Conservation (phyloP, 2,113 vertebrate genomes). For the Psophia crepitans region DNA sequence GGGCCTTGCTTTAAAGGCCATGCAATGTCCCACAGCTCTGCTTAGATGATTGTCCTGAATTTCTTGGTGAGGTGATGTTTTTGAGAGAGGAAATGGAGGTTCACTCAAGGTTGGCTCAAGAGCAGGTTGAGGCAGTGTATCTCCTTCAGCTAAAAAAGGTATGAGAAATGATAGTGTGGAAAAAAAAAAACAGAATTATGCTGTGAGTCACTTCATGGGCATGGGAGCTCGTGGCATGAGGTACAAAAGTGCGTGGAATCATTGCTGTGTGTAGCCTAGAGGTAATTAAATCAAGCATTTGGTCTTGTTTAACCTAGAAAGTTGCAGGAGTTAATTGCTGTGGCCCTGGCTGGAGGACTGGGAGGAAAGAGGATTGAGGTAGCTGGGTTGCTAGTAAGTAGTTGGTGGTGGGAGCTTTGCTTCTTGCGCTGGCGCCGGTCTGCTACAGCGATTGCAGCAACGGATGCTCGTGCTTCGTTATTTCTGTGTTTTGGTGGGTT, state of each 20-base stretch:
- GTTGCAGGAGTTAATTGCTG: not conserved
- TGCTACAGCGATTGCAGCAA: not conserved
- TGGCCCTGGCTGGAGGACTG: not conserved
- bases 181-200: fast-evolving
- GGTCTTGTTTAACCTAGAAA: not conserved
- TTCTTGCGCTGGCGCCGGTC: not conserved
- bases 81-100: not conserved
- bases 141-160: not conserved
- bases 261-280: fast-evolving
- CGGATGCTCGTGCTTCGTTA: fast-evolving
- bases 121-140: fast-evolving
- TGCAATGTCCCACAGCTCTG: fast-evolving
- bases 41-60: fast-evolving
- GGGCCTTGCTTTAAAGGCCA: fast-evolving
- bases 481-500: not conserved
- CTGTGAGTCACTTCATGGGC: fast-evolving
- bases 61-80: fast-evolving
- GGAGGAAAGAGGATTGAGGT: fast-evolving
- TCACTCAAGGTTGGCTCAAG: fast-evolving
- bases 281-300: not conserved
- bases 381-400: fast-evolving
- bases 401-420: fast-evolving
- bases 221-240: fast-evolving
- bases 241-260: not conserved
- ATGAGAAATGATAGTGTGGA: fast-evolving